Evolutionary conservation across 2,888 invertebrate species (phyloP).

Genomic region (Cantharis flavilabris): DNA sequence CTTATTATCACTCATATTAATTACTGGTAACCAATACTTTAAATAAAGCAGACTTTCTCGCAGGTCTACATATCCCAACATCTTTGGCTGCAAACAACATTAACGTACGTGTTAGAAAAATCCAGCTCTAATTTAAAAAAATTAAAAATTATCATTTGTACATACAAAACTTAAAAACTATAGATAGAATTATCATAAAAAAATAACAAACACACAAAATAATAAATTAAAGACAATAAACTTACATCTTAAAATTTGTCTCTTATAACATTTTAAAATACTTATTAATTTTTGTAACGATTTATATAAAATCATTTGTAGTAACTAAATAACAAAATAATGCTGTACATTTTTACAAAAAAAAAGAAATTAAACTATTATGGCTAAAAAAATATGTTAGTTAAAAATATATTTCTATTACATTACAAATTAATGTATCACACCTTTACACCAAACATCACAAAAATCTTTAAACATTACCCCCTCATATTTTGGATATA

Average conservation of each 20-base stretch:
- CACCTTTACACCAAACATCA: not conserved
- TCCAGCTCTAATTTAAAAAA: not conserved
- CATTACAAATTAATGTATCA: not conserved
- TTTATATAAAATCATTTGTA: not conserved
- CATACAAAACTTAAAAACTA: not conserved
- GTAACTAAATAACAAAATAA: not conserved
- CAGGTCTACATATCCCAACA: not conserved
- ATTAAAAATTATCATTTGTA: not conserved
- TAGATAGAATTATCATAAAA: not conserved
- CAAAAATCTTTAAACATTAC: not conserved
- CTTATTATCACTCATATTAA: not conserved
- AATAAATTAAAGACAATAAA: not conserved
- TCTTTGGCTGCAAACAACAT: not conserved
- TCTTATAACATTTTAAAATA: not conserved
- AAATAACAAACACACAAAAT: not conserved
- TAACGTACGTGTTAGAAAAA: not conserved
- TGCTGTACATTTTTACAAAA: not conserved
- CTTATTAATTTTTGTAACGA: not conserved
- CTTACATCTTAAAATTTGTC: not conserved
- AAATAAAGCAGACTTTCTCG: not conserved
- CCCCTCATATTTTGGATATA: not conserved
- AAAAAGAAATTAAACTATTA: not conserved
- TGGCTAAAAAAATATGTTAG: not conserved
- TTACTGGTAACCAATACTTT: not conserved
- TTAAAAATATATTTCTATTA: not conserved